Conservation (phyloP, 2,888 invertebrate genomes). For the Geotrupes spiniger region DNA sequence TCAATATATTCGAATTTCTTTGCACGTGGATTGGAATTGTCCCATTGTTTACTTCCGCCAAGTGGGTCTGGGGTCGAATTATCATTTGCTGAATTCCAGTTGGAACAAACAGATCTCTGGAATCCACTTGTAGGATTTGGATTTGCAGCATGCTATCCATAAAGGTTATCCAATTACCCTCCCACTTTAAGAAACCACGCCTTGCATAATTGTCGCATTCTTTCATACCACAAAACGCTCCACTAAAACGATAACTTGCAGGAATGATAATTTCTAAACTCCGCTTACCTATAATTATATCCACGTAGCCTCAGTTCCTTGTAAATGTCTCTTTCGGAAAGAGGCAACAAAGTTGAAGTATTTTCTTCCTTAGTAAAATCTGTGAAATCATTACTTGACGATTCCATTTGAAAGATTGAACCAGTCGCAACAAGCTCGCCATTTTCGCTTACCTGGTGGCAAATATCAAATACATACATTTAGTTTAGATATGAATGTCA, state of each 20-base stretch:
- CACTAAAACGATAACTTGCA: constrained; percentile 28
- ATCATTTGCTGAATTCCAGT: constrained; percentile 46
- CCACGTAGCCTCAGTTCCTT: constrained; percentile 24
- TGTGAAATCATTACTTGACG: not conserved
- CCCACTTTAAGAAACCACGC: constrained; percentile 62
- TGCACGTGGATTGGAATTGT: not conserved
- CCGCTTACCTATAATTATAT: constrained; percentile 23
- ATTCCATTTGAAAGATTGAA: constrained; percentile 8
- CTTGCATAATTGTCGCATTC: constrained; percentile 38
- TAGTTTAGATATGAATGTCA: too few species aligned
- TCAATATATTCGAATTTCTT: not conserved
- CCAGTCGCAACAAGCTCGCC: constrained; percentile 15
- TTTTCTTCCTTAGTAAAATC: constrained; percentile 1
- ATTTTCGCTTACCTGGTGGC: constrained; percentile 13
- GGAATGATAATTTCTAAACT: not conserved
- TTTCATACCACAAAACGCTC: constrained; percentile 31
- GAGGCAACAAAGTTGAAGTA: constrained; percentile 7
- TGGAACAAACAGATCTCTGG: constrained; percentile 69
- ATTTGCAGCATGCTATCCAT: constrained; percentile 86
- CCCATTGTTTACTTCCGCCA: not conserved
- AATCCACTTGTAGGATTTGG: constrained; percentile 65
- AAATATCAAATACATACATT: too few species aligned
- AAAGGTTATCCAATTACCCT: constrained; percentile 83
- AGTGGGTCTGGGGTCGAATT: not conserved
- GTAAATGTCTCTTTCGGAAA: constrained; percentile 24